Percentiles rank a stretch among this genome's conserved stretches.
Conservation (phyloP, 2,888 invertebrate genomes). For the Venusia cambrica region DNA sequence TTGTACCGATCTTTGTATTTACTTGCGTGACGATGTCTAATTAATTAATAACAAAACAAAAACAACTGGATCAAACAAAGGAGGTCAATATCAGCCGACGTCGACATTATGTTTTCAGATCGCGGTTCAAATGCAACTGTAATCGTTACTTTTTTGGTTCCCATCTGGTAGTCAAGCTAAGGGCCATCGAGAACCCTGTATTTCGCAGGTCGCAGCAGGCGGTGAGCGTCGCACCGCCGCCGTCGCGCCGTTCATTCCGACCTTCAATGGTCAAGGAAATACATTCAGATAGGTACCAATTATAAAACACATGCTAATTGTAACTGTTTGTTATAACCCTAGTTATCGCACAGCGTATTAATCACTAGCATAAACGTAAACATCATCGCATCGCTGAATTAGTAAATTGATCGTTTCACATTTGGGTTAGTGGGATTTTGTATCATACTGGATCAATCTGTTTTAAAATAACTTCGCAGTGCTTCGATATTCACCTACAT, state of each 20-base stretch:
- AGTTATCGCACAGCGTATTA: constrained; percentile 61
- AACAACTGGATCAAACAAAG: constrained; percentile 22
- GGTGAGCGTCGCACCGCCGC: constrained; percentile 62
- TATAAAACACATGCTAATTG: constrained; percentile 58
- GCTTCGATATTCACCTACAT: constrained; percentile 38
- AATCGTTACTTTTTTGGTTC: constrained; percentile 22
- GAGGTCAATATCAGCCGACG: constrained; percentile 14
- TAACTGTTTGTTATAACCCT: constrained; percentile 46
- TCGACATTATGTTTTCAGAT: constrained; percentile 6
- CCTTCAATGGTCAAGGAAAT: constrained; percentile 74
- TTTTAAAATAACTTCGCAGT: constrained; percentile 55
- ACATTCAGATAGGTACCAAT: constrained; percentile 62
- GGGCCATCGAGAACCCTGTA: constrained; percentile 39
- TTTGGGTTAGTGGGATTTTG: constrained; percentile 7
- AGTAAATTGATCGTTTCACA: constrained; percentile 5
- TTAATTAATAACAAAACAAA: constrained; percentile 34
- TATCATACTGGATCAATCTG: neutral
- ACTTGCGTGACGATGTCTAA: constrained; percentile 52
- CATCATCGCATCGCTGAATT: constrained; percentile 53
- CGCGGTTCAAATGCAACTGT: constrained; percentile 4
- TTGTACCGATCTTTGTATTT: constrained; percentile 46
- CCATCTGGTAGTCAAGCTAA: constrained; percentile 5
- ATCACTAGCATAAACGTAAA: constrained; percentile 32
- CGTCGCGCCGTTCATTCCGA: constrained; percentile 56
- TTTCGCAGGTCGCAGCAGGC: constrained; percentile 41